Evolutionary conservation across 1,140 invertebrate genomes (phyloP), one percentile per base, ranked within the genome.

Genomic region (Lanistes nyassanus): DNA sequence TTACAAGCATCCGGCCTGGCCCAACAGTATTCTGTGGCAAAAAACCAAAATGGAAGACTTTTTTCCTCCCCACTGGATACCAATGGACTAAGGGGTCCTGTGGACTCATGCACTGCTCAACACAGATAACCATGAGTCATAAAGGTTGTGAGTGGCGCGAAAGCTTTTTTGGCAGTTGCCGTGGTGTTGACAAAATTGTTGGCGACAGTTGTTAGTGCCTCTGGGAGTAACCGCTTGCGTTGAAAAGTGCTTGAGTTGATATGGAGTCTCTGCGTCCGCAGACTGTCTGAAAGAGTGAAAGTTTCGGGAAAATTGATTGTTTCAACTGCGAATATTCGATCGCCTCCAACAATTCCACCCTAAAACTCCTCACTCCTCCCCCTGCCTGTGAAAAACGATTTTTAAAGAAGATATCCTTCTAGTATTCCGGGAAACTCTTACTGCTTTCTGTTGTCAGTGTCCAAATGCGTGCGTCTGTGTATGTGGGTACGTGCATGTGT

Each of bases 21-120:
- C 69, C 9, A 76, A 74, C 11, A 78, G 78, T 1, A 76, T 75
- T 69, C 47, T 84, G 0, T 69, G 34, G 6, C 66, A 58, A n/a
- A 70, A 75, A 19, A 79, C 81, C 34, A 72, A 72, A 13, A 64
- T n/a, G 37, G 36, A 47, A 0, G 82, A 84, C 60, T 83, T 83
- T 75, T 83, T 82, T 66, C 82, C 78, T 0, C 66, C 76, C 1
- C 16, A 62, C 4, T 85, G 84, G 84, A 78, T 83, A 21, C 80
- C 80, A 0, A 72, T 84, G 75, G 78, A 75, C 31, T 77, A 72
- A 53, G 64, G n/a, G n/a, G n/a, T n/a, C n/a, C n/a, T n/a, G n/a
- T n/a, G 39, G 26, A 51, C 26, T 19, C 26, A 31, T 23, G 42
- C 29, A 3, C 1, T 16, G n/a, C 11, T 4, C 11, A 71, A n/a